Conservation (phyloP, 2,113 vertebrate genomes). For the Motacilla alba region DNA sequence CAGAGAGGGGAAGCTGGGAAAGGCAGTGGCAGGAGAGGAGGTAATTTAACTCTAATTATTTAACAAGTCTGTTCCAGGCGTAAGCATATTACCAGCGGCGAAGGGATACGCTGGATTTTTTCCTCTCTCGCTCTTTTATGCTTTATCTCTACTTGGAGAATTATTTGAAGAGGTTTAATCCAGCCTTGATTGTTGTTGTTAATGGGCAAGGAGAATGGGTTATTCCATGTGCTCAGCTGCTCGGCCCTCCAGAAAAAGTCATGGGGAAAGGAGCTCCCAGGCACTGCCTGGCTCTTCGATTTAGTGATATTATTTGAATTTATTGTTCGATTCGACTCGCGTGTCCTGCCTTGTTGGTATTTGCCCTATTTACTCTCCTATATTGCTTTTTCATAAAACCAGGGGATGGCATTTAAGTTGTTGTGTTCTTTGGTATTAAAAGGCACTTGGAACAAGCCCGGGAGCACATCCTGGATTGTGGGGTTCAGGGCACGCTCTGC, state of each 20-base stretch:
- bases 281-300: not conserved
- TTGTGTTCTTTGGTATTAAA: slow-evolving; percentile 93
- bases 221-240: slow-evolving; percentile 32
- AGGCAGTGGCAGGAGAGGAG: slow-evolving; percentile 16
- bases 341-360: slow-evolving; percentile 91
- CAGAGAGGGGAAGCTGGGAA: slow-evolving; percentile 5
- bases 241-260: slow-evolving; percentile 37
- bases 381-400: slow-evolving; percentile 93
- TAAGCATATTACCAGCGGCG: slow-evolving; percentile 42
- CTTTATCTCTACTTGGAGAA: slow-evolving; percentile 68
- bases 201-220: slow-evolving; percentile 50
- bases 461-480: slow-evolving; percentile 84
- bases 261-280: not conserved
- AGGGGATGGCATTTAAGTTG: slow-evolving; percentile 95
- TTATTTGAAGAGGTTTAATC: slow-evolving; percentile 56
- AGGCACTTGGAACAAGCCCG: slow-evolving; percentile 81
- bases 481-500: slow-evolving; percentile 82
- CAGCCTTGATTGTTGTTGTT: slow-evolving; percentile 50
- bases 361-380: slow-evolving; percentile 97
- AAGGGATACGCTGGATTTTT: slow-evolving; percentile 20
- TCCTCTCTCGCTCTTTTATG: slow-evolving; percentile 2
- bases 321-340: slow-evolving; percentile 84
- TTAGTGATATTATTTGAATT: slow-evolving; percentile 75
- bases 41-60: slow-evolving; percentile 73
- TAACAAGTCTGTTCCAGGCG: slow-evolving; percentile 57